Evolutionary conservation across 2,797 vertebrate species (phyloP).

Genomic region (Leptodon cayanensis): DNA sequence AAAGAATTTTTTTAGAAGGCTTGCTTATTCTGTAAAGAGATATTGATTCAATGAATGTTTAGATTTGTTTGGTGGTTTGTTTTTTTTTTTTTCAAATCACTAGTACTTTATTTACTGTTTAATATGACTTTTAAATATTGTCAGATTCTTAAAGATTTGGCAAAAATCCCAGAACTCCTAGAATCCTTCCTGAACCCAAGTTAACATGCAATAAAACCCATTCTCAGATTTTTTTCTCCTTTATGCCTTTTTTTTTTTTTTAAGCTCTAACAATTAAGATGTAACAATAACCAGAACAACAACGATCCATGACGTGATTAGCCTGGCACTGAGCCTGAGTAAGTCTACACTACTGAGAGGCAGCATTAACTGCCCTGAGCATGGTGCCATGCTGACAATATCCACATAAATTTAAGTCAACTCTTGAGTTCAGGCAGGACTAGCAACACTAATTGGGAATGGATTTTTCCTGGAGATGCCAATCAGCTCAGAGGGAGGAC

Average conservation of each 20-base stretch:
- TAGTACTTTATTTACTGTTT: background rate
- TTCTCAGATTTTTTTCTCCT: background rate
- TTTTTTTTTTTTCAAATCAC: background rate
- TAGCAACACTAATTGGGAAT: background rate
- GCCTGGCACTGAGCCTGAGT: background rate
- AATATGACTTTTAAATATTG: background rate
- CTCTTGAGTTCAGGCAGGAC: background rate
- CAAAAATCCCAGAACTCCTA: background rate
- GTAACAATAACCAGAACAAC: background rate
- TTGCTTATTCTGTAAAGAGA: background rate
- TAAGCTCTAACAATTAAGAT: background rate
- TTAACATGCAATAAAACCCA: background rate
- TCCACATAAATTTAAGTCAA: background rate
- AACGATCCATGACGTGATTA: background rate
- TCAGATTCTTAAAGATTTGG: background rate
- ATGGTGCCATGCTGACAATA: background rate
- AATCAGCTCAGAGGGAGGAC: background rate
- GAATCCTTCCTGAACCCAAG: background rate
- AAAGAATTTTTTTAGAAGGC: fast-evolving
- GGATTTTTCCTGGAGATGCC: background rate
- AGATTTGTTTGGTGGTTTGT: background rate
- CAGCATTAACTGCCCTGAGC: background rate
- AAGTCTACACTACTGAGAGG: background rate
- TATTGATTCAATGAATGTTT: background rate
- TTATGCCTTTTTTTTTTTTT: background rate